Base-by-base conservation (phyloP, 2,113 vertebrate species). In the Erinaceus europaeus region DNA sequence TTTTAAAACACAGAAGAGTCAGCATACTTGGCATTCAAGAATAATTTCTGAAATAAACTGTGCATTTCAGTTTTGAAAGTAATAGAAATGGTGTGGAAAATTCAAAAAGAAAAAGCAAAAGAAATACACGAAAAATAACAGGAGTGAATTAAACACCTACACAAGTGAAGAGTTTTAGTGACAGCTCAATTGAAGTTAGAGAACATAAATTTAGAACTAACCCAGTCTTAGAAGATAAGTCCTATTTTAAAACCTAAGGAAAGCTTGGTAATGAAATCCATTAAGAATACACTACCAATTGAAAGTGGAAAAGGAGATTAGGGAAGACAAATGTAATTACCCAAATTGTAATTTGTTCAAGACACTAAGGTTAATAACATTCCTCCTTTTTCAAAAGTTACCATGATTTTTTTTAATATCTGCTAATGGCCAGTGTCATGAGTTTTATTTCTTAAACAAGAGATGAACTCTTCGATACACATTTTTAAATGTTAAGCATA, bases 261-360 rank as follows among this genome's bases (percentile, higher is more conserved):
- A 93, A 69, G 40, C 50, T 59, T 76, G 84, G 82, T 94, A 94
- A 93, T 96, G 92, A 94, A 96, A 93, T 86, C 90, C 93, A 95
- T 94, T 94, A 93, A 95, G 92, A 93, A 95, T 79, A 93, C 79
- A 89, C 93, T 89, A 93, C 74, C 95, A 94, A 87, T 29, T 96
- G 92, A 93, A 96, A 93, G 87, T 69, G 93, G 89, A 94, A 94
- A 93, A 82, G 94, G 81, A 96, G 94, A 96, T 96, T 95, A 96
- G 87, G 76, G 69, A 95, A 96, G 95, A 96, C 95, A 96, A 94
- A 96, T 96, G 94, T 94, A 95, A 95, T 96, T 94, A 93, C 87
- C 73, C 29, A 3, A 93, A 93, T 91, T 94, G 89, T 93, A 96
- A 96, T 96, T 95, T 94, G 95, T 92, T 93, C 92, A 93, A 94